Evolutionary conservation across 2,888 invertebrate species (phyloP).

Genomic region (Alviniconcha strummeri): DNA sequence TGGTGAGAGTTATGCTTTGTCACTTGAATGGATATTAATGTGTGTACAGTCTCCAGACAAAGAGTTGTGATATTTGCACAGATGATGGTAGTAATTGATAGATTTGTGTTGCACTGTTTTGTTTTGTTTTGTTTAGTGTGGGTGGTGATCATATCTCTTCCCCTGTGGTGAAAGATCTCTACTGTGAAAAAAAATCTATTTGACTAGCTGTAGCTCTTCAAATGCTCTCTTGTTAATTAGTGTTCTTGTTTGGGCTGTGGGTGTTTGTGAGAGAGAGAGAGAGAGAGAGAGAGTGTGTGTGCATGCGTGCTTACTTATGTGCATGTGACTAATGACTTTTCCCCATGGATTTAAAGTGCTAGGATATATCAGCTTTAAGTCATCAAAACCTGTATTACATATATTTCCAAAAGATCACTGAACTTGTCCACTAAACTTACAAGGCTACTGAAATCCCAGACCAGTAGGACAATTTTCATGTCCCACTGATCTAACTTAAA

Average conservation of each 20-base stretch:
- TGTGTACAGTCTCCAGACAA: too few relatives aligned
- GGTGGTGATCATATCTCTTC: background rate
- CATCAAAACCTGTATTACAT: too few relatives aligned
- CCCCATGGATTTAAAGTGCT: too few relatives aligned
- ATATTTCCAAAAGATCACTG: too few relatives aligned
- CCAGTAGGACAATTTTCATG: too few relatives aligned
- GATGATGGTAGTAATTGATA: too few relatives aligned
- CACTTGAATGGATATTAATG: too few relatives aligned
- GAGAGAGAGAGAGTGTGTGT: background rate
- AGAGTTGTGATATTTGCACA: background rate
- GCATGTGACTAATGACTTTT: background rate
- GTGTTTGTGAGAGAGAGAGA: background rate
- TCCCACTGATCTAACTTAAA: too few relatives aligned
- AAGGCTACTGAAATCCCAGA: too few relatives aligned
- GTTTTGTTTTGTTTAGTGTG: background rate
- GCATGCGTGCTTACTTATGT: background rate
- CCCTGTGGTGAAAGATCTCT: background rate
- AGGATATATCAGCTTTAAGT: too few relatives aligned
- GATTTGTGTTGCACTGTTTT: background rate
- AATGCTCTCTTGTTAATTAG: background rate
- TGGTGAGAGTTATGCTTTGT: background rate
- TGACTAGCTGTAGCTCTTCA: background rate
- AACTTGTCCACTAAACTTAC: too few relatives aligned
- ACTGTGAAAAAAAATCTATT: background rate
- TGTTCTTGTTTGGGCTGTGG: background rate